Evolutionary conservation across 2,888 invertebrate genomes (phyloP).

Genomic region (Pollenia angustigena): DNA sequence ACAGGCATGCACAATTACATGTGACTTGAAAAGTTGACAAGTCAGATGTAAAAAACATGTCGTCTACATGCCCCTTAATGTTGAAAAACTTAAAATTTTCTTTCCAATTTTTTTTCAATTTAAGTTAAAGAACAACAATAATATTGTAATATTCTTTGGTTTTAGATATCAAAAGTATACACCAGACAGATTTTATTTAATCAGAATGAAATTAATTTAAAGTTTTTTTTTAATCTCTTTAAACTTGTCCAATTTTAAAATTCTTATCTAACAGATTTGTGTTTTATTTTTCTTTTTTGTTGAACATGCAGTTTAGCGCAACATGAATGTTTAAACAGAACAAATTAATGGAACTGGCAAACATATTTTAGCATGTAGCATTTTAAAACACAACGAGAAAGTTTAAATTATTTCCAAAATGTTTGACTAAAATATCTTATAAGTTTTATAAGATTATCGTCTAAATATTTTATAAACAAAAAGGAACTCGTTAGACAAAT

Average conservation of each 20-base stretch:
- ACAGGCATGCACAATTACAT: too few relatives aligned
- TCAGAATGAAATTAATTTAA: background rate
- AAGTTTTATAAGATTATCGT: constrained; percentile 24
- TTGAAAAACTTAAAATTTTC: too few relatives aligned
- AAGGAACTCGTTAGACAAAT: constrained; percentile 11
- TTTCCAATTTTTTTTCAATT: too few relatives aligned
- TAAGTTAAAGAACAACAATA: too few relatives aligned
- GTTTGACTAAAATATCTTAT: constrained; percentile 1
- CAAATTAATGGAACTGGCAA: too few relatives aligned
- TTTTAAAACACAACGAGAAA: constrained; percentile 18
- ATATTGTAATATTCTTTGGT: too few relatives aligned
- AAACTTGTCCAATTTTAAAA: background rate
- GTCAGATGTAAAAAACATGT: too few relatives aligned
- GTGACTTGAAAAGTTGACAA: too few relatives aligned
- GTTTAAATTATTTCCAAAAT: constrained; percentile 29
- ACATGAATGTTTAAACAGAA: too few relatives aligned
- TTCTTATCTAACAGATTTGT: background rate
- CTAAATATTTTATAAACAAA: constrained; percentile 43
- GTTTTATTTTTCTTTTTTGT: too few relatives aligned
- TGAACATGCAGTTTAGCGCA: too few relatives aligned
- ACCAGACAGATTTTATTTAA: background rate
- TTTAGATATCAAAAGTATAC: background rate
- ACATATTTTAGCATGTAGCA: background rate
- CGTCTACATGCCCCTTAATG: too few relatives aligned
- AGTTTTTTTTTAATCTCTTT: background rate